These are phyloP conservation scores for Anolis carolinensis DNA, from an alignment of 2,113 vertebrate genomes.

Conservation along the genomic window DNA sequence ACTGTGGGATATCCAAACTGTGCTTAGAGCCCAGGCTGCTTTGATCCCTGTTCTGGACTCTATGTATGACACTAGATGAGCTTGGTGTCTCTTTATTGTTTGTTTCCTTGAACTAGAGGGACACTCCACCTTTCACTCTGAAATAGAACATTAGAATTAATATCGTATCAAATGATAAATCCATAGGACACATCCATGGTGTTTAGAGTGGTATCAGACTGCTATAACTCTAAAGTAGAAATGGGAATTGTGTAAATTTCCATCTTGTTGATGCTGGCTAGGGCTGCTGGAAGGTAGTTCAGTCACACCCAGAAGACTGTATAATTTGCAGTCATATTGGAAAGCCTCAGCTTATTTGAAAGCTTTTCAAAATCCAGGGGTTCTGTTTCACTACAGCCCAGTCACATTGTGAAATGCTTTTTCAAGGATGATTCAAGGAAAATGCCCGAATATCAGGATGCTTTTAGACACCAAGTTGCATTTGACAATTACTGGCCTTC, in stretches of 20 bases:
- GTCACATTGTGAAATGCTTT: neutral
- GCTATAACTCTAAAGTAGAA: too few species aligned
- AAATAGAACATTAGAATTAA: too few species aligned
- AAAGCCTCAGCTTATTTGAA: neutral
- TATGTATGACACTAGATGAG: too few species aligned
- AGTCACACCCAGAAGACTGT: neutral
- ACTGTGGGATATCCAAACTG: too few species aligned
- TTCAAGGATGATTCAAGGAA: neutral
- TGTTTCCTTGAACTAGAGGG: too few species aligned
- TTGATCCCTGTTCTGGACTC: too few species aligned
- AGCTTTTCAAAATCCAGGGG: neutral
- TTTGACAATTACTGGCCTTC: slow-evolving; percentile 44
- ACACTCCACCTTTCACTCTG: too few species aligned
- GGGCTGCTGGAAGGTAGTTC: neutral
- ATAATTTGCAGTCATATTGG: neutral
- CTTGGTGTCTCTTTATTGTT: too few species aligned
- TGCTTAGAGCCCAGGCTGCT: too few species aligned
- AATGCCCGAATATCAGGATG: slow-evolving; percentile 55
- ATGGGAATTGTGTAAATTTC: neutral
- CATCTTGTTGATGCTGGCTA: neutral
- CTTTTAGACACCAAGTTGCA: slow-evolving; percentile 55
- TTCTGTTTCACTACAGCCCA: neutral
- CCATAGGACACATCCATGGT: too few species aligned
- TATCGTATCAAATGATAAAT: too few species aligned
- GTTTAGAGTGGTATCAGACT: too few species aligned